Percentiles rank a stretch among this genome's conserved stretches.
phyloP scores from a whole-genome alignment of 2,888 invertebrate species.

The Coenonympha glycerion region DNA sequence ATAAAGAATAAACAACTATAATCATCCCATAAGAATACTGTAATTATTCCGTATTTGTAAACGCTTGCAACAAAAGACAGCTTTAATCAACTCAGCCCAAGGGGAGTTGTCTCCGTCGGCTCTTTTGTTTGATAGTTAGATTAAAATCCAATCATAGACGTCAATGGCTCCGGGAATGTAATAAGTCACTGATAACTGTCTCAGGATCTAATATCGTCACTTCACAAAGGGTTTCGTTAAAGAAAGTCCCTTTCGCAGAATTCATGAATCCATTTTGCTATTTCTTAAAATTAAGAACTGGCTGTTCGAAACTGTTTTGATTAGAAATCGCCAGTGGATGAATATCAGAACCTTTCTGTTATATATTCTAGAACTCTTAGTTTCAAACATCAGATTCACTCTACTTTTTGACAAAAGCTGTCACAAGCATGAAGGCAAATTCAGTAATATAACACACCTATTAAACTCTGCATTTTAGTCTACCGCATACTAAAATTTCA shows the following conservation, averaged over 20 bases:
- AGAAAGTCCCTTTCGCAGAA: neutral
- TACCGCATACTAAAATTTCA: too few relatives aligned
- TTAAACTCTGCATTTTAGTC: too few relatives aligned
- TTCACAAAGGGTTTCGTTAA: constrained; percentile 1
- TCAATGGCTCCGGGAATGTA: constrained; percentile 9
- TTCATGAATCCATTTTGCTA: neutral
- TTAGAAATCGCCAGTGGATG: too few relatives aligned
- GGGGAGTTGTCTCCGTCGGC: neutral
- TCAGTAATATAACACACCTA: too few relatives aligned
- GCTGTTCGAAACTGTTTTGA: neutral
- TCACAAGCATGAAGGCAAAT: too few relatives aligned
- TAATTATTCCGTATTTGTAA: neutral
- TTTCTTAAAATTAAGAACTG: neutral
- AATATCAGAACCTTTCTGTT: neutral
- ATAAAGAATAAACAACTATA: neutral
- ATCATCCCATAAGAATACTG: too few relatives aligned
- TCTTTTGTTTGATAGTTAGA: constrained; percentile 4
- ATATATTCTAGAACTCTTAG: too few relatives aligned
- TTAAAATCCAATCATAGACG: constrained; percentile 12
- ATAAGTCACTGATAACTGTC: constrained; percentile 9
- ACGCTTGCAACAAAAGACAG: neutral
- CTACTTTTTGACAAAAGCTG: too few relatives aligned
- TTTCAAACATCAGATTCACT: too few relatives aligned
- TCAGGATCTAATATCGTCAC: constrained; percentile 7
- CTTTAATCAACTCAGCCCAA: neutral